Conservation (phyloP, 2,113 vertebrate species). For the Hylia prasina region DNA sequence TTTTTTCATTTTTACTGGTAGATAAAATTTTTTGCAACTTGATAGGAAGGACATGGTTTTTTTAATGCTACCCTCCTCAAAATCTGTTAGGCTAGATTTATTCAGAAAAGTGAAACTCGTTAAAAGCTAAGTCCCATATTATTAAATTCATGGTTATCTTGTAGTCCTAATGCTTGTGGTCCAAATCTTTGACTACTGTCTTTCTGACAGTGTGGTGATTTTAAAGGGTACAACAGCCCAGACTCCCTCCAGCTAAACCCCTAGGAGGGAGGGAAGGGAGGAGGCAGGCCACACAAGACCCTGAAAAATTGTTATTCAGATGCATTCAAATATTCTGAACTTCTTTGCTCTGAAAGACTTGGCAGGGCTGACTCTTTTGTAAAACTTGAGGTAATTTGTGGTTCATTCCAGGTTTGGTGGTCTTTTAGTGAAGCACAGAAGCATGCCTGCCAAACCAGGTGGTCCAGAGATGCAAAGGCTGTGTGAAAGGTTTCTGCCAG, state of each 20-base stretch:
- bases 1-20: neutral
- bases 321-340: neutral
- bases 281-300: neutral
- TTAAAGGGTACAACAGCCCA: neutral
- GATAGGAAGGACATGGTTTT: neutral
- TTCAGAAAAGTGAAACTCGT: neutral
- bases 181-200: neutral
- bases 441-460: neutral
- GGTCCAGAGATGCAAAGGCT: neutral
- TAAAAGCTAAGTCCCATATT: neutral
- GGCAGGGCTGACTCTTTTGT: neutral
- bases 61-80: neutral
- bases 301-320: neutral
- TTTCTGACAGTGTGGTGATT: neutral
- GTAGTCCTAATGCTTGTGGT: neutral
- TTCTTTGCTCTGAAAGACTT: neutral
- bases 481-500: neutral
- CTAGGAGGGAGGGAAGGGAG: neutral
- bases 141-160: neutral
- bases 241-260: fast-evolving
- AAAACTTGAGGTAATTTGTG: neutral
- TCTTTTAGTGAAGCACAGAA: neutral
- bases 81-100: neutral
- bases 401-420: neutral
- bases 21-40: neutral